phyloP scores from a whole-genome alignment of 1,140 invertebrate species.

The Drosophila repleta region DNA sequence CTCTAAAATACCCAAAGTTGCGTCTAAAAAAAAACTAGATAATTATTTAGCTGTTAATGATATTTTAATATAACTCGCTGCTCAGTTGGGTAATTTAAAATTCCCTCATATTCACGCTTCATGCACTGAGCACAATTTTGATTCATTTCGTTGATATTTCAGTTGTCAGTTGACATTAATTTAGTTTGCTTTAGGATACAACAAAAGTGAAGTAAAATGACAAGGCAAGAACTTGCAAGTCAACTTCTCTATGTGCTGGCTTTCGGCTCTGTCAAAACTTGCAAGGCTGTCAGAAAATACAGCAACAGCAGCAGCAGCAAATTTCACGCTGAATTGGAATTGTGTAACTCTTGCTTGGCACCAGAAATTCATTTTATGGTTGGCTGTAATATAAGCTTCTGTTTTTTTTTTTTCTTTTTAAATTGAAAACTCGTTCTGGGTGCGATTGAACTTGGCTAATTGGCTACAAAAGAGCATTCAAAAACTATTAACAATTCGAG shows the following conservation, averaged over 20 bases:
- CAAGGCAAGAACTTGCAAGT: slow-evolving; percentile 18
- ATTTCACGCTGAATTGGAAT: slow-evolving; percentile 27
- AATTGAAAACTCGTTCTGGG: too few species aligned
- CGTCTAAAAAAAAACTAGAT: too few species aligned
- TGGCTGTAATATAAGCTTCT: too few species aligned
- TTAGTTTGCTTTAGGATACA: slow-evolving; percentile 9
- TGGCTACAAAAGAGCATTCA: too few species aligned
- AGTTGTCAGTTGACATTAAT: slow-evolving; percentile 18
- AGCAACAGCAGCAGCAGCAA: background rate
- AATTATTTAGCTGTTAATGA: too few species aligned
- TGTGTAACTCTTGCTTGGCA: background rate
- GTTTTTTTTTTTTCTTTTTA: too few species aligned
- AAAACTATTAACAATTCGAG: too few species aligned
- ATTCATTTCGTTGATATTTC: slow-evolving; percentile 7
- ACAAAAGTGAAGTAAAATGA: background rate
- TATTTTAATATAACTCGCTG: too few species aligned
- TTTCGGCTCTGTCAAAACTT: slow-evolving; percentile 4
- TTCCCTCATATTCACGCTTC: background rate
- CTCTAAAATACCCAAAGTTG: too few species aligned
- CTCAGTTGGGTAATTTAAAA: too few species aligned
- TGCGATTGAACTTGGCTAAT: too few species aligned
- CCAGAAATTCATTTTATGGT: too few species aligned
- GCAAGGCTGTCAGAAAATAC: slow-evolving; percentile 2
- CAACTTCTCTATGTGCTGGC: slow-evolving; percentile 2
- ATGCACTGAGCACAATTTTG: background rate